A percentile compares a stretch with the other conserved stretches of the same genome.
Conservation (phyloP, 2,113 vertebrate genomes). For the Solea senegalensis region DNA sequence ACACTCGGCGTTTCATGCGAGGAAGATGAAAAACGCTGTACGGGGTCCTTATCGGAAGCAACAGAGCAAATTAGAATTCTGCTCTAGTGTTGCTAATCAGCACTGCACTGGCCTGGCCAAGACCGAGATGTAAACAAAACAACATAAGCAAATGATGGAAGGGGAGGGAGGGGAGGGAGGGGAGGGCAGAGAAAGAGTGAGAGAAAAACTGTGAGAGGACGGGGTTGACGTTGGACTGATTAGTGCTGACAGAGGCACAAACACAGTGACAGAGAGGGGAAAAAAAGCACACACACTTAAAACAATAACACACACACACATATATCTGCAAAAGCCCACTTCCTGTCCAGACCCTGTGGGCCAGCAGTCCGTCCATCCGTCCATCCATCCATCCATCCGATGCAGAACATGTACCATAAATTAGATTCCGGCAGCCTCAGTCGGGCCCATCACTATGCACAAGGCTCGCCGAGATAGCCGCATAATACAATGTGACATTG, state of each 20-base stretch:
- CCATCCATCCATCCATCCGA: conserved; percentile 24
- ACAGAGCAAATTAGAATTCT: conserved; percentile 84
- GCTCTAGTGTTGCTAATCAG: conserved; percentile 80
- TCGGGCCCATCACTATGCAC: conserved; percentile 75
- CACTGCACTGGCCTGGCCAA: conserved; percentile 50
- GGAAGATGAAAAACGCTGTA: conserved; percentile 74
- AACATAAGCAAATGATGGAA: conserved; percentile 61
- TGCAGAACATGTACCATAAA: conserved; percentile 69
- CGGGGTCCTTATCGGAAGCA: conserved; percentile 74
- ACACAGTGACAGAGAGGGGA: conserved; percentile 6
- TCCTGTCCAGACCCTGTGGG: conserved; percentile 44
- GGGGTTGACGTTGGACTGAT: conserved; percentile 34
- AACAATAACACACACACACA: not conserved
- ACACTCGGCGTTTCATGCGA: conserved; percentile 71
- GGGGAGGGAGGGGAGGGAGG: not conserved
- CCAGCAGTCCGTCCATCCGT: not conserved
- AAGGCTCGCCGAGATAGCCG: conserved; percentile 72
- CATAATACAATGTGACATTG: conserved; percentile 82
- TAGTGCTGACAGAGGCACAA: conserved; percentile 60
- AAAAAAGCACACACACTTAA: conserved; percentile 14
- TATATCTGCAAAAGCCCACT: conserved; percentile 34
- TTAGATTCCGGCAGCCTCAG: conserved; percentile 71
- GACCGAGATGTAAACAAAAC: conserved; percentile 77
- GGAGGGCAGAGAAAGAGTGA: conserved; percentile 6
- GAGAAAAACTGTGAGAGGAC: not conserved